phyloP scores from a whole-genome alignment of 2,113 vertebrate species.

The Sander vitreus region DNA sequence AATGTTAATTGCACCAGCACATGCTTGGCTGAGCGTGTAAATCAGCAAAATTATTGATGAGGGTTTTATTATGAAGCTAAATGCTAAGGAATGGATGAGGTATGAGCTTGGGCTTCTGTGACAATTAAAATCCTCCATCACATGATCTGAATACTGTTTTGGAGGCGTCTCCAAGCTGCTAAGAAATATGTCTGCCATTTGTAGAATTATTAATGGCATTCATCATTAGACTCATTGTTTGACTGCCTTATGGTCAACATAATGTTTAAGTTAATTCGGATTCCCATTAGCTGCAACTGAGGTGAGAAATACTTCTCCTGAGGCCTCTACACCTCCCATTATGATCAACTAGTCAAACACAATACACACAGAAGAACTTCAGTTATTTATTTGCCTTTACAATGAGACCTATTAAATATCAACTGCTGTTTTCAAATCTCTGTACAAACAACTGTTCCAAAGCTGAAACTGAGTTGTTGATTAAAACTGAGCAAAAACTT shows the following conservation, averaged over 20 bases:
- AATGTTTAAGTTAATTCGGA: slow-evolving; percentile 38
- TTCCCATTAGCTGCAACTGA: slow-evolving; percentile 44
- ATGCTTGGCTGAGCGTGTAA: slow-evolving; percentile 72
- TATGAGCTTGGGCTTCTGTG: slow-evolving; percentile 45
- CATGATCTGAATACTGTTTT: slow-evolving; percentile 46
- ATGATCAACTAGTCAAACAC: slow-evolving; percentile 18
- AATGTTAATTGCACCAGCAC: slow-evolving; percentile 67
- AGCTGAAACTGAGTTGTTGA: neutral
- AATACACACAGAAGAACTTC: neutral
- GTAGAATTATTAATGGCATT: slow-evolving; percentile 33
- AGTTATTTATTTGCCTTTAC: neutral
- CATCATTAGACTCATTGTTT: slow-evolving; percentile 27
- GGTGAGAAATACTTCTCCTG: slow-evolving; percentile 1
- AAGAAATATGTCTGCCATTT: slow-evolving; percentile 34
- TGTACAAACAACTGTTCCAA: neutral
- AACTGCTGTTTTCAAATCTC: slow-evolving; percentile 11
- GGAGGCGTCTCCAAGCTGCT: slow-evolving; percentile 18
- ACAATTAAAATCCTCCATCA: slow-evolving; percentile 65
- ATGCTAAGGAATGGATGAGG: slow-evolving; percentile 65
- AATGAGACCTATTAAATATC: slow-evolving; percentile 34
- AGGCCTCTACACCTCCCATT: neutral
- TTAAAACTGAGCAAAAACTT: neutral
- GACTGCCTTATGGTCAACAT: slow-evolving; percentile 29
- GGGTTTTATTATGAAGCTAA: slow-evolving; percentile 71
- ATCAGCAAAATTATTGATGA: slow-evolving; percentile 73